phyloP scores from a whole-genome alignment of 2,797 vertebrate genomes.

The Adelosebastes latens region DNA sequence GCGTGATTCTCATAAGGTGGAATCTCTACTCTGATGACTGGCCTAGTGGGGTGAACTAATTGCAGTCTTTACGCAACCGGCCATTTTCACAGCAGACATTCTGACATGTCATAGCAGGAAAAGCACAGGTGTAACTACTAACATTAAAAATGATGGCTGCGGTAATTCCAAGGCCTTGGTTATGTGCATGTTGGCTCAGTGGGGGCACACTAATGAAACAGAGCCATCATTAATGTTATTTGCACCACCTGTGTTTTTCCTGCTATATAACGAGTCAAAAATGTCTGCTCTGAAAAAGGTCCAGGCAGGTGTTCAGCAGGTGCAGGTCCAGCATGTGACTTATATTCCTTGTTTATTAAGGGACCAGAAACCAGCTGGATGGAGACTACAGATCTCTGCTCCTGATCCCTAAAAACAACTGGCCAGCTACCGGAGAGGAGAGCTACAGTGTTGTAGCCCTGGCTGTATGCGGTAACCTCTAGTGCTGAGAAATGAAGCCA shows the following conservation, averaged over 20 bases:
- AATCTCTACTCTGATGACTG: neutral
- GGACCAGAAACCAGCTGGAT: neutral
- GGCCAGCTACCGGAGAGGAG: too few relatives aligned
- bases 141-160: slow-evolving; percentile 3
- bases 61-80: neutral
- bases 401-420: neutral
- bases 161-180: neutral
- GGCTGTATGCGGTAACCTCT: neutral
- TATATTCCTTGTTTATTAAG: neutral
- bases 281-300: neutral
- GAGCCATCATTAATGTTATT: slow-evolving; percentile 21
- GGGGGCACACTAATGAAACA: slow-evolving; percentile 27
- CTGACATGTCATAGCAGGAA: neutral
- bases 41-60: neutral
- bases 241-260: slow-evolving; percentile 13
- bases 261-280: slow-evolving; percentile 7
- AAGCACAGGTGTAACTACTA: neutral
- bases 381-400: neutral
- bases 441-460: neutral
- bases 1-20: neutral
- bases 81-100: slow-evolving; percentile 9
- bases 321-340: neutral
- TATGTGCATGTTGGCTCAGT: slow-evolving; percentile 5
- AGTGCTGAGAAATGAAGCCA: too few relatives aligned
- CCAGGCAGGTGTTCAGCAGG: slow-evolving; percentile 3